phyloP scores from a whole-genome alignment of 2,888 invertebrate species.

The Molanna angustata region DNA sequence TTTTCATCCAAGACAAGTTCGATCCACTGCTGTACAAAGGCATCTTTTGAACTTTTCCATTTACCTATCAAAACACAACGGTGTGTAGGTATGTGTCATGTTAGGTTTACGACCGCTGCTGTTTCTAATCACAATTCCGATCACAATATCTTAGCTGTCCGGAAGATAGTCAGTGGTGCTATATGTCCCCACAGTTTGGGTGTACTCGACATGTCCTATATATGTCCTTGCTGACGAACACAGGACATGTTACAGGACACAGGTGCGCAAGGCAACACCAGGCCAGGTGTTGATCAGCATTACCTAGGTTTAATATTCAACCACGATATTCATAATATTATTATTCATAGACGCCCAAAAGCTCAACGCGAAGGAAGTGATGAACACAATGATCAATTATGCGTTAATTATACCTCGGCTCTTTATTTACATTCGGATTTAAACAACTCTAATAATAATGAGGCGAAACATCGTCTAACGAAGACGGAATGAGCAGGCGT shows the following conservation, averaged over 20 bases:
- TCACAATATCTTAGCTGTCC: slow-evolving; percentile 7
- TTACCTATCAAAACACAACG: no score
- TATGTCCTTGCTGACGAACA: slow-evolving; percentile 1
- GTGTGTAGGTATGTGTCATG: no score
- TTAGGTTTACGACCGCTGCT: no score
- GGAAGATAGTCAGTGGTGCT: slow-evolving; percentile 11
- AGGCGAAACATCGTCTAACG: no score
- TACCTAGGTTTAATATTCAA: slow-evolving; percentile 17
- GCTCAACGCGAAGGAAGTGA: slow-evolving; percentile 9
- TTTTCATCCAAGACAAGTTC: no score
- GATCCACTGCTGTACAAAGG: no score
- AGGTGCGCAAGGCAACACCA: slow-evolving; percentile 3
- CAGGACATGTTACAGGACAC: no score
- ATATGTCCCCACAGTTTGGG: neutral
- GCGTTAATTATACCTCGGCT: slow-evolving; percentile 5
- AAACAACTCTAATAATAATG: neutral
- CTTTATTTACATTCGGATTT: neutral
- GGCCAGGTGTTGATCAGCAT: slow-evolving; percentile 12
- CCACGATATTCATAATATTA: slow-evolving; percentile 10
- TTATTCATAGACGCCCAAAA: slow-evolving; percentile 12
- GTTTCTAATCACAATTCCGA: neutral
- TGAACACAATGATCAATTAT: slow-evolving; percentile 14
- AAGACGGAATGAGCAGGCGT: no score
- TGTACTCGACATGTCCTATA: slow-evolving; percentile 8
- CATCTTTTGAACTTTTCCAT: no score